phyloP scores from a whole-genome alignment of 2,797 vertebrate species.

The Hemitrygon akajei region DNA sequence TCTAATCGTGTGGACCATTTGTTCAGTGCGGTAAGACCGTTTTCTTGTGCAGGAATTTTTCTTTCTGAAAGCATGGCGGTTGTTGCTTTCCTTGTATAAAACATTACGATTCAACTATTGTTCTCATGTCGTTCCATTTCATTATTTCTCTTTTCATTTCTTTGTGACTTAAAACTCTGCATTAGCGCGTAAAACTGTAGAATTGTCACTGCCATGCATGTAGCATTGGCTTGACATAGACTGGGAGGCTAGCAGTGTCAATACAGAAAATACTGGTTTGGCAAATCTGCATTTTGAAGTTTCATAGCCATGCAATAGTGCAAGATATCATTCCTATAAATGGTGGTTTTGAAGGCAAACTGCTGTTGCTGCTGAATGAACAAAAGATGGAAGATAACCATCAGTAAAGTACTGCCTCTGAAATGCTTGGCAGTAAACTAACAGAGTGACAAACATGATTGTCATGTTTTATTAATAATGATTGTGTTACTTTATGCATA shows the following conservation, averaged over 20 bases:
- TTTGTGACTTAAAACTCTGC: neutral
- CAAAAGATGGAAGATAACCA: too few relatives aligned
- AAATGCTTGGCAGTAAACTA: neutral
- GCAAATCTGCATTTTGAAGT: neutral
- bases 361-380: neutral
- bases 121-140: neutral
- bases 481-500: neutral
- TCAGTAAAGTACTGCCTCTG: too few relatives aligned
- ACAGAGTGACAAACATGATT: neutral
- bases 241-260: neutral
- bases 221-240: neutral
- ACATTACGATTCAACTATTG: neutral
- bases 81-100: neutral
- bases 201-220: neutral
- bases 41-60: neutral
- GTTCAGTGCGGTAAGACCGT: conserved; percentile 2
- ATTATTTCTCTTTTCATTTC: neutral
- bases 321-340: neutral
- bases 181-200: neutral
- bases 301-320: neutral
- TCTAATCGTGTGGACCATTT: conserved; percentile 8
- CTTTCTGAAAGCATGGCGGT: neutral
- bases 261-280: neutral
- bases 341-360: neutral
- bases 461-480: neutral